These are phyloP conservation scores for Dendronephthya gigantea DNA, from an alignment of 64 coral and sea anemone species.

Conservation along the genomic window DNA sequence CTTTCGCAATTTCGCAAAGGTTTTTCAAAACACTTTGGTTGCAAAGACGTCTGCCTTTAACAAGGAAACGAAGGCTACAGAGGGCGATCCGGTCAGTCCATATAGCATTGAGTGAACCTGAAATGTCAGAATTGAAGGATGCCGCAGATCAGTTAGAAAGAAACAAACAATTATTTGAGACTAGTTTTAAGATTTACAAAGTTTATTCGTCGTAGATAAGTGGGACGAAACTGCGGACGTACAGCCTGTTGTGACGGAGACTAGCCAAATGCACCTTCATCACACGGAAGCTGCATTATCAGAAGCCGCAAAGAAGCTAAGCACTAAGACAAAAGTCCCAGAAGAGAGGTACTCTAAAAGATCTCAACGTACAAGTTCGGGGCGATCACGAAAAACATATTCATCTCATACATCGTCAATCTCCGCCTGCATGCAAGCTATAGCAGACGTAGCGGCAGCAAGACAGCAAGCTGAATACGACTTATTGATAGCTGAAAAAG, in stretches of 20 bases:
- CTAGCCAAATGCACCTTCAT: background rate
- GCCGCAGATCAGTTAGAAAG: background rate
- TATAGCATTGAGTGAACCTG: background rate
- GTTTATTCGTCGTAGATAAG: background rate
- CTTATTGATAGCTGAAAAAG: background rate
- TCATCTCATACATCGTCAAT: conserved; percentile 2
- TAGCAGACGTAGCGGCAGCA: background rate
- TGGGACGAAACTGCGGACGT: background rate
- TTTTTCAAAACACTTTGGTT: too few species aligned
- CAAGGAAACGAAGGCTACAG: background rate
- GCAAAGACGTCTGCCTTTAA: too few species aligned
- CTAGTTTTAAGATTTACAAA: background rate
- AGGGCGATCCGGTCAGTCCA: background rate
- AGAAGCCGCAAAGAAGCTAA: background rate
- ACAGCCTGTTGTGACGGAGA: background rate
- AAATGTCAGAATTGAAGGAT: background rate
- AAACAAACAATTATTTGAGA: conserved; percentile 1
- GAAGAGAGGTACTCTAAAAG: too few species aligned
- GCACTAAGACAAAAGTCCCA: background rate
- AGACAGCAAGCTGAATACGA: background rate
- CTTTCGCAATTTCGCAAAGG: too few species aligned
- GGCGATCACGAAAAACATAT: background rate
- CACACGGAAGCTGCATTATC: background rate
- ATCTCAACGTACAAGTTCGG: too few species aligned
- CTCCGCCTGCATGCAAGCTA: background rate